Base-by-base conservation (phyloP, 2,113 vertebrate genomes). In the Halichoerus grypus region DNA sequence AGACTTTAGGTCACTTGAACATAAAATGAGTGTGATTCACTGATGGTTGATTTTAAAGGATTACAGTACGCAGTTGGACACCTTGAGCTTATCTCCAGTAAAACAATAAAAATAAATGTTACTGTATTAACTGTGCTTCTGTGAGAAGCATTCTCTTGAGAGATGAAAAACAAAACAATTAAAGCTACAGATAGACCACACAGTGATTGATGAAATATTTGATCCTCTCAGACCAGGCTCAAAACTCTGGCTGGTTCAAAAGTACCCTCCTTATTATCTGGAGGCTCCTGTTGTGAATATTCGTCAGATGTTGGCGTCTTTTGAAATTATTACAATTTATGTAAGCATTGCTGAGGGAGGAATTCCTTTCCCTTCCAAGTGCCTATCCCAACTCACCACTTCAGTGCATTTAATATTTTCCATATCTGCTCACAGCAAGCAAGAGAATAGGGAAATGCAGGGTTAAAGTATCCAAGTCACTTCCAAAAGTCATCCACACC, bases 31-130 rank as follows among this genome's bases (percentile, higher is more conserved):
- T 26, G n/a, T 26, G 63, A 85, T 39, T 80, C 71, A 63, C 80
- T 33, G 26, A 49, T 24, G 53, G 39, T 42, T 92, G n/a, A 57
- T 69, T 93, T 77, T 89, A 96, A 59, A 90, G 19, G n/a, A 76
- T 74, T 94, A 81, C 33, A 39, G 79, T 18, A 84, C 65, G 63
- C 93, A 57, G 59, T 72, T 86, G 59, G 94, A 98, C 97, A 96
- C 76, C 97, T 90, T 61, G 94, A 97, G 63, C 42, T 97, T 96
- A 86, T 92, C 95, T 97, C 46, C 71, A 91, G 15, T 69, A 51
- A 97, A 98, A 87, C 81, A 91, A 96, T 97, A 93, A 98, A 97
- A 98, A 97, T 67, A 76, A 87, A n/a, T 11, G 65, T 96, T 86
- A 18, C 82, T 89, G 89, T 85, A 88, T 94, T 94, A 71, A 95